Evolutionary conservation across 2,797 vertebrate genomes (phyloP).

Genomic region (Distichodus sexfasciatus): DNA sequence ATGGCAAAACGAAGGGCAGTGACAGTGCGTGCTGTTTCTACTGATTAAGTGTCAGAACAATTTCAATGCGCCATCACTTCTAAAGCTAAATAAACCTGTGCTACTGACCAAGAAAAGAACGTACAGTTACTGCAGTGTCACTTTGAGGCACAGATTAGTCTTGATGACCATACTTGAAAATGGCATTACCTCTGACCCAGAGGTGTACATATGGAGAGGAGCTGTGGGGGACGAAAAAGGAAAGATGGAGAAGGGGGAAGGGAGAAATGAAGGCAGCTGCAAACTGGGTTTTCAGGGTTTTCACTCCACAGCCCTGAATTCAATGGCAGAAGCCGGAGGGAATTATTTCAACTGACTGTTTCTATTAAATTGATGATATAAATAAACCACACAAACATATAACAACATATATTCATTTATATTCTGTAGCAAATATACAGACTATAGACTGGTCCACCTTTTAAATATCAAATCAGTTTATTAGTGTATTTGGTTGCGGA

Average conservation of each 20-base stretch:
- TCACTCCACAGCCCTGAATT: not conserved
- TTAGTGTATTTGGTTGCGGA: not conserved
- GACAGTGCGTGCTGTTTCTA: slow-evolving; percentile 8
- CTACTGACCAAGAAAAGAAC: not conserved
- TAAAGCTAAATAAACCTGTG: not conserved
- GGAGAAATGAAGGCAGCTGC: too few relatives aligned
- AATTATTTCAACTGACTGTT: too few relatives aligned
- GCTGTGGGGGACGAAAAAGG: not conserved
- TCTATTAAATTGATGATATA: too few relatives aligned
- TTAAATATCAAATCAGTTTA: not conserved
- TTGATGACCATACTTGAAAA: not conserved
- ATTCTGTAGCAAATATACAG: too few relatives aligned
- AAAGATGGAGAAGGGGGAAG: not conserved
- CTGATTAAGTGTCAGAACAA: slow-evolving; percentile 20
- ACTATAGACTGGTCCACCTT: not conserved
- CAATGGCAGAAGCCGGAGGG: too few relatives aligned
- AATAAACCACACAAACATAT: too few relatives aligned
- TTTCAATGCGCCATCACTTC: not conserved
- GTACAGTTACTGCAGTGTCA: not conserved
- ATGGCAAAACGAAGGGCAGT: not conserved
- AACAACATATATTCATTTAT: too few relatives aligned
- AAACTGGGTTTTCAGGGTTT: not conserved
- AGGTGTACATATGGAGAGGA: not conserved
- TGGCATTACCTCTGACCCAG: slow-evolving; percentile 5
- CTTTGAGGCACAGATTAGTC: not conserved